Evolutionary conservation across 2,888 invertebrate genomes (phyloP).

Genomic region (Augochlorella aurata): DNA sequence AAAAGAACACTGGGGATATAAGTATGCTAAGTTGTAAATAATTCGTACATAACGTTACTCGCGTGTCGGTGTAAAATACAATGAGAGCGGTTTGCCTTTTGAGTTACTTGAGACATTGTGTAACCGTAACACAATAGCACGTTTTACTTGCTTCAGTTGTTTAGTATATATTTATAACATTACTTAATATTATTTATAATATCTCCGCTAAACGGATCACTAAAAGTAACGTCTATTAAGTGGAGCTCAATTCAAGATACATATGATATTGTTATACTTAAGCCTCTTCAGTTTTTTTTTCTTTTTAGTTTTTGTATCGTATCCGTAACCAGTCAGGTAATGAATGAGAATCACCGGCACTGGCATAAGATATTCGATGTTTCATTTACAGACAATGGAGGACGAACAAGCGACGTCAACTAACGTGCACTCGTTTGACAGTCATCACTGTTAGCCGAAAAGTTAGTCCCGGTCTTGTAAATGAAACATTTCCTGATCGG

Average conservation of each 20-base stretch:
- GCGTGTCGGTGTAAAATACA: conserved; percentile 47
- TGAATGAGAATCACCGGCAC: conserved; percentile 64
- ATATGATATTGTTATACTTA: conserved; percentile 31
- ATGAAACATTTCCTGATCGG: conserved; percentile 56
- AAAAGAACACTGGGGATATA: conserved; percentile 21
- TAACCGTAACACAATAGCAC: conserved; percentile 43
- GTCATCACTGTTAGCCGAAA: conserved; percentile 5
- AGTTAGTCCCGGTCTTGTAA: conserved; percentile 37
- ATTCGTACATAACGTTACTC: conserved; percentile 50
- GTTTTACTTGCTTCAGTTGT: conserved; percentile 48
- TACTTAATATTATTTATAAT: conserved; percentile 62
- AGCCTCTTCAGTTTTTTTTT: conserved; percentile 18
- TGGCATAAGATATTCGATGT: conserved; percentile 63
- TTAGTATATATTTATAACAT: conserved; percentile 56
- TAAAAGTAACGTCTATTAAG: conserved; percentile 32
- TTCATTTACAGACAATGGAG: conserved; percentile 54
- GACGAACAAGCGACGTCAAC: background rate
- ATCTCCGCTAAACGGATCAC: conserved; percentile 31
- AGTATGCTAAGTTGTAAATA: conserved; percentile 63
- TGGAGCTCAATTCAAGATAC: conserved; percentile 33
- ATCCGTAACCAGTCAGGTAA: conserved; percentile 37
- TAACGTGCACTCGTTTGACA: conserved; percentile 28
- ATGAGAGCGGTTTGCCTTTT: conserved; percentile 26
- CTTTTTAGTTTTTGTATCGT: conserved; percentile 36
- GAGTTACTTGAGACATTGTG: conserved; percentile 29